Base-by-base conservation (phyloP, 2,113 vertebrate species). In the Eulemur macaco region DNA sequence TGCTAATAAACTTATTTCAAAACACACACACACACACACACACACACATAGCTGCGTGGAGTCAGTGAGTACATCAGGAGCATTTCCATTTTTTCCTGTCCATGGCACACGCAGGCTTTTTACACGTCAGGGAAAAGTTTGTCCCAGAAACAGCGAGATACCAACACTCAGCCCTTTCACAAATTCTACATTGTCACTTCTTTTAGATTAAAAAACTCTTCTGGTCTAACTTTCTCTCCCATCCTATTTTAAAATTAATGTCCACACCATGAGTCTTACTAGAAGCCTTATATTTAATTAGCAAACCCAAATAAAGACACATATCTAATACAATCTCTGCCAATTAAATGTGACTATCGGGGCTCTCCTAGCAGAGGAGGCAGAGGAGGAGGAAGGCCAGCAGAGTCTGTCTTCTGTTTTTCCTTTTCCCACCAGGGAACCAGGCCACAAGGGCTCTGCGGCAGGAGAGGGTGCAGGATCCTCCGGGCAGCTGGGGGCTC, bases 211-310 rank as follows among this genome's bases (percentile, higher is more conserved):
- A 73, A 91, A 97, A 94, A 76, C 52, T 47, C 47, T 29, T 56
- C 85, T 14, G 0, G 0, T 42, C 95, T 89, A 77, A 94, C 88
- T 96, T 97, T 86, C 63, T 25, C 54, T 42, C 56, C 34, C 4
- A 4, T 54, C 93, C n/a, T 90, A 84, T 85, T 83, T 92, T 47
- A 1, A 86, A 97, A 86, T 60, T 52, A 81, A 96, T 14, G 94
- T 97, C 93, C 82, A 56, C 54, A 80, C 7, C 6, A 34, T 20
- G 87, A 21, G 50, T 77, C 86, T 91, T 66, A 93, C 25, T 76
- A 88, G 96, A 92, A 96, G 63, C 31, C 95, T 81, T 82, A 68
- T 76, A 83, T 90, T 89, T 68, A 96, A 88, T 98, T 88, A 96
- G 56, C 52, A 87, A 96, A 17, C 84, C 91, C 86, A 96, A 96